A percentile compares a stretch with the other conserved stretches of the same genome.
Conservation (phyloP, 2,113 vertebrate genomes). For the Uria lomvia region DNA sequence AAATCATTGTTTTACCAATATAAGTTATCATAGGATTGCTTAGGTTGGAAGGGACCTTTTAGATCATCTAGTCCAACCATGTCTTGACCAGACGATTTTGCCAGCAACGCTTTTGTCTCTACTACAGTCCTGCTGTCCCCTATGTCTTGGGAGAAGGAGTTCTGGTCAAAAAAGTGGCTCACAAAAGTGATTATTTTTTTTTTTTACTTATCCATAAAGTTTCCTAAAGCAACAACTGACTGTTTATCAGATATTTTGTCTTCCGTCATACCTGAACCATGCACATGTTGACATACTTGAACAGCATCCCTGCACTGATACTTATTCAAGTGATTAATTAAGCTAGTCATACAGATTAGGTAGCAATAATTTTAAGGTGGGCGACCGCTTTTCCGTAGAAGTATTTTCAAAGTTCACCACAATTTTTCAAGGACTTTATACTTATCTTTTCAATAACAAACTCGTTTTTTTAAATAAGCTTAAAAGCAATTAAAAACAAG, state of each 20-base stretch:
- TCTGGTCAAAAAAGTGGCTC: background rate
- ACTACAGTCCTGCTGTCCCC: background rate
- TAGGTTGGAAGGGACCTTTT: too few relatives aligned
- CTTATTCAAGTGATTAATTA: background rate
- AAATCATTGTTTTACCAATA: background rate
- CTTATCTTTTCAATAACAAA: background rate
- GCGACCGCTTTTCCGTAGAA: background rate
- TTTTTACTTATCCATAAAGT: background rate
- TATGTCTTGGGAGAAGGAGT: background rate
- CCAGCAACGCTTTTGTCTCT: background rate
- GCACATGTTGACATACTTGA: background rate
- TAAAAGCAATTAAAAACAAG: background rate
- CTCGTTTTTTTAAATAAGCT: background rate
- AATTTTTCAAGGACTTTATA: background rate
- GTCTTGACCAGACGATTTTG: background rate
- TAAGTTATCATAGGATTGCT: background rate
- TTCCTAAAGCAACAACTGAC: background rate
- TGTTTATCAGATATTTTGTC: background rate
- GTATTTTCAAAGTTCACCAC: background rate
- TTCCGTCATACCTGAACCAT: background rate
- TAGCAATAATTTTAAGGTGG: background rate
- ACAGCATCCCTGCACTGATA: background rate
- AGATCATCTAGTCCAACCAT: too few relatives aligned
- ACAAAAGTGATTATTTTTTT: background rate
- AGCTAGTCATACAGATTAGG: background rate